Evolutionary conservation across 2,113 vertebrate species (phyloP).

Genomic region (Aegotheles bennettii): DNA sequence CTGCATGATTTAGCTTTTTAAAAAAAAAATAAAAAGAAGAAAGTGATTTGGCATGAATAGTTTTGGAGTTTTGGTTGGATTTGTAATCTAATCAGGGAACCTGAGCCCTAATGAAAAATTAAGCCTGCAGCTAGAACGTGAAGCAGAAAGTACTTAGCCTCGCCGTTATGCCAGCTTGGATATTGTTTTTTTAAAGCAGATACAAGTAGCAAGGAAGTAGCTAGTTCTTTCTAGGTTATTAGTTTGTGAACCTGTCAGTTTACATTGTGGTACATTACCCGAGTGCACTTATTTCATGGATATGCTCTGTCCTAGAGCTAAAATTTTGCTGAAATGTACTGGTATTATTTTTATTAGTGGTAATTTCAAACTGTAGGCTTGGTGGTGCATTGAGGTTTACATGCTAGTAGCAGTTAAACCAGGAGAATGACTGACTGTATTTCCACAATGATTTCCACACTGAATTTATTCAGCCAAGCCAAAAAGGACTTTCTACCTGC

Average conservation of each 20-base stretch:
- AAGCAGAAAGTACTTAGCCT: neutral
- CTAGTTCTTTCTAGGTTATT: neutral
- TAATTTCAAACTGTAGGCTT: neutral
- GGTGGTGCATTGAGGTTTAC: neutral
- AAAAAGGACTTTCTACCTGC: neutral
- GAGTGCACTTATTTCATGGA: neutral
- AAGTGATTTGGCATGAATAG: neutral
- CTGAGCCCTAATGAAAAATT: slow-evolving; percentile 5
- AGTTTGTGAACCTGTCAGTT: neutral
- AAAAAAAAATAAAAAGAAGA: too few species aligned
- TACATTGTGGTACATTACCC: neutral
- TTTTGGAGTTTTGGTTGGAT: neutral
- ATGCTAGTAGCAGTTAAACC: neutral
- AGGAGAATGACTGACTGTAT: neutral
- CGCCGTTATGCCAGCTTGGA: neutral
- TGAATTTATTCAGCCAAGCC: neutral
- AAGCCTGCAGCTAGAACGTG: neutral
- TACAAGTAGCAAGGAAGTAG: neutral
- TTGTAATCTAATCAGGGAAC: slow-evolving; percentile 10
- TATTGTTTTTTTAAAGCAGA: neutral
- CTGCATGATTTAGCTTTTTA: neutral
- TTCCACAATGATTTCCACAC: neutral
- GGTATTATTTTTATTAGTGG: neutral
- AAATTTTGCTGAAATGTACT: neutral
- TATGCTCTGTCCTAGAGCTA: neutral